Evolutionary conservation across 2,797 vertebrate genomes (phyloP).

Genomic region (Crocidura indochinensis): DNA sequence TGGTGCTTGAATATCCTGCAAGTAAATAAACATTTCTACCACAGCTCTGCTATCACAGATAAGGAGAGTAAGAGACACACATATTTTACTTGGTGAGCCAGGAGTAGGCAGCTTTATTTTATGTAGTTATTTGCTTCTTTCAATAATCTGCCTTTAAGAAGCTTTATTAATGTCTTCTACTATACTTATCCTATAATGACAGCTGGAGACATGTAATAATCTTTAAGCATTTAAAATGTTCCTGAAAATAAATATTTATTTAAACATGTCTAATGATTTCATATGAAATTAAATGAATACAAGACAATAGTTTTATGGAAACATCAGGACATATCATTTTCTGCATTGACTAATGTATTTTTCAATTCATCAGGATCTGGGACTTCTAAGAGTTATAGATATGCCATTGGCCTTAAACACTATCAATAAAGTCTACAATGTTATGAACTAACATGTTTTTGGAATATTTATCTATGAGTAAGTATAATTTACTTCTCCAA

Average conservation of each 20-base stretch:
- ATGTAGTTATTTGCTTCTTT: slow-evolving; percentile 50
- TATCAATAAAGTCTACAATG: neutral
- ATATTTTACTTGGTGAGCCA: neutral
- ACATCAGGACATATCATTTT: neutral
- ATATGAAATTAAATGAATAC: slow-evolving; percentile 15
- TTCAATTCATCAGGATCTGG: neutral
- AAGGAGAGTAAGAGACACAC: neutral
- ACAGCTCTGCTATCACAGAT: neutral
- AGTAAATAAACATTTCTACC: neutral
- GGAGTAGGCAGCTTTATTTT: neutral
- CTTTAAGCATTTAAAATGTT: neutral
- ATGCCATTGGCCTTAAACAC: neutral
- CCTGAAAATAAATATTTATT: slow-evolving; percentile 24
- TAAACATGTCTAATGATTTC: slow-evolving; percentile 11
- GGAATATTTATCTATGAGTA: slow-evolving; percentile 69
- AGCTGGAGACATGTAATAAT: neutral
- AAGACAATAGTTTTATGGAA: slow-evolving; percentile 14
- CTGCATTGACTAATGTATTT: slow-evolving; percentile 4
- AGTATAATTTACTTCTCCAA: slow-evolving; percentile 66
- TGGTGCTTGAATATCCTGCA: neutral
- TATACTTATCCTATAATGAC: neutral
- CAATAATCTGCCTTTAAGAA: neutral
- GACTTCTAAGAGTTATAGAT: neutral
- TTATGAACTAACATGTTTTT: slow-evolving; percentile 1
- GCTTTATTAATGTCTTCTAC: neutral